phyloP scores from a whole-genome alignment of 2,797 vertebrate genomes.

The Heteromormyrus szaboi region DNA sequence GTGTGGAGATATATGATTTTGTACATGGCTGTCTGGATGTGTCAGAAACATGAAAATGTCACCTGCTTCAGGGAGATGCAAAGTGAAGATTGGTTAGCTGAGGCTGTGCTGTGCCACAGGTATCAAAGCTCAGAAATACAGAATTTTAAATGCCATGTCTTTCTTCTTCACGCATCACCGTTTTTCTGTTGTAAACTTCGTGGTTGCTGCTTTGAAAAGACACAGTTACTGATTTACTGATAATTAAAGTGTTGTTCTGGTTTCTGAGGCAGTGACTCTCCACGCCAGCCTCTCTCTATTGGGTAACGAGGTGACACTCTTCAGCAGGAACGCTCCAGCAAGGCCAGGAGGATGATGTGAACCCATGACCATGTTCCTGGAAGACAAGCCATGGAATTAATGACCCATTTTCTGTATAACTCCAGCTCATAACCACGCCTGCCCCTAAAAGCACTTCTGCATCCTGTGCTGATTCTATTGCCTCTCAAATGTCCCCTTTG shows the following conservation, averaged over 20 bases:
- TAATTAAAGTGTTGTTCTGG: background rate
- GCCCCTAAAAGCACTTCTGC: slow-evolving; percentile 1
- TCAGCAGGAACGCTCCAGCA: background rate
- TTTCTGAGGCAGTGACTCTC: background rate
- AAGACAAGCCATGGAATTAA: slow-evolving; percentile 17
- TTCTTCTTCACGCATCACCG: background rate
- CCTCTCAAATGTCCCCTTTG: background rate
- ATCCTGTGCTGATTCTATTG: background rate
- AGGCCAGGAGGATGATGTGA: background rate
- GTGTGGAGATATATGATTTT: background rate
- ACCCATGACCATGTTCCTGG: slow-evolving; percentile 8
- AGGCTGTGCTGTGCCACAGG: background rate
- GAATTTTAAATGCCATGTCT: background rate
- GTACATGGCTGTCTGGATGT: background rate
- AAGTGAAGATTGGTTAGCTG: background rate
- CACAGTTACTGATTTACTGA: background rate
- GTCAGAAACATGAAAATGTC: background rate
- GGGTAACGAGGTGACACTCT: background rate
- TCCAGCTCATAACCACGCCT: background rate
- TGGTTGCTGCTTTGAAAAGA: background rate
- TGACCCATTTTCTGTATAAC: slow-evolving; percentile 17
- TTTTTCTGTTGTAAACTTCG: background rate
- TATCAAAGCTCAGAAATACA: background rate
- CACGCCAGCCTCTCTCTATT: background rate
- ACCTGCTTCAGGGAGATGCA: background rate